Evolutionary conservation across 2,888 invertebrate species (phyloP), one percentile per base, ranked within the genome.

Genomic region (Salpingus planirostris): DNA sequence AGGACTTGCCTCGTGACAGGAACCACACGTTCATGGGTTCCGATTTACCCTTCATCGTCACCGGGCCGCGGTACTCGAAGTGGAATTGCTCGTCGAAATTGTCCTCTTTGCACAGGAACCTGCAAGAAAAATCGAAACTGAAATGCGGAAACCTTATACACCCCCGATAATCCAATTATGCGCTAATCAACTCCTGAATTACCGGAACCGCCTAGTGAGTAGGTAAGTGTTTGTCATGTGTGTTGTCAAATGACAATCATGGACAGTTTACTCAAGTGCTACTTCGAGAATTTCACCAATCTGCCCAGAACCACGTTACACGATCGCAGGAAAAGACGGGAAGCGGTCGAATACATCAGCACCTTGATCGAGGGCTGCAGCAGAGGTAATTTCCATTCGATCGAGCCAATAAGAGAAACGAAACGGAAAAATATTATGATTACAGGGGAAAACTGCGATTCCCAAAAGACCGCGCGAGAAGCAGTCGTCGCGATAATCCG

Each of bases 21-120:
- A 90, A 86, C 85, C 90, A 92, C 11, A 90, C 88, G 58, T 90
- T 80, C 91, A 92, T 92, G 2, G 92, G 90, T 40, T 89, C 88
- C 2, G 88, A 81, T 63, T 89, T 89, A 27, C 92, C 92, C 66
- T 92, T 93, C 92, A 93, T 93, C 13, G 76, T 72, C 10, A 93
- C 79, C 38, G 88, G 87, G 10, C 92, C 92, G 30, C 92, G 79
- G 56, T 85, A 86, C 13, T 85, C 83, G 54, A 92, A 75, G 41
- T 81, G 70, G 55, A 92, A 91, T 52, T 83, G 78, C 15, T 85
- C 82, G 51, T 92, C 90, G 52, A 72, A 75, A 67, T 91, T 91
- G 50, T 88, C 82, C 36, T 80, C 78, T 46, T 80, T 73, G 64
- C 80, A 80, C 31, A 91, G 69, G 54, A 81, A 80, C 49, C 90